phyloP scores from a whole-genome alignment of 2,797 vertebrate genomes.

The Phalloptychus januarius region DNA sequence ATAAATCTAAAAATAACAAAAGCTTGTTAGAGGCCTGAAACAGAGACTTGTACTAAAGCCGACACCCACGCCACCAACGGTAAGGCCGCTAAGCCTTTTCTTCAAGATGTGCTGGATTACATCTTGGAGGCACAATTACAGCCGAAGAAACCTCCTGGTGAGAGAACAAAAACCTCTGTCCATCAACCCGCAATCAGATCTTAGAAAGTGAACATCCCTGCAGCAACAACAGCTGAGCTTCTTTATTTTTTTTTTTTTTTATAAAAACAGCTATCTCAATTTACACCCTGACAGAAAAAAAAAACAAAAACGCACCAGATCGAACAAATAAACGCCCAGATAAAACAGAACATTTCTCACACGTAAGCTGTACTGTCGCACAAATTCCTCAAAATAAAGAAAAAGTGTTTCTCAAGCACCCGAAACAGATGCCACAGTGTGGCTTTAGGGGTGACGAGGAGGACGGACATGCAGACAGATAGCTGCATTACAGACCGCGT shows the following conservation, averaged over 20 bases:
- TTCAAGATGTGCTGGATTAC: slow-evolving; percentile 47
- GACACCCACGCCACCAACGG: slow-evolving; percentile 57
- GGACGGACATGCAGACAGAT: slow-evolving; percentile 62
- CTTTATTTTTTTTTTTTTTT: not conserved
- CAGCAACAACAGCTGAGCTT: slow-evolving; percentile 3
- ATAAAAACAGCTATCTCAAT: slow-evolving; percentile 26
- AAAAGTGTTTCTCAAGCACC: slow-evolving; percentile 45
- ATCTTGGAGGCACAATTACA: slow-evolving; percentile 46
- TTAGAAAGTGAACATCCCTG: slow-evolving; percentile 32
- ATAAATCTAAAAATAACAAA: slow-evolving; percentile 54
- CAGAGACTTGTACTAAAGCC: slow-evolving; percentile 52
- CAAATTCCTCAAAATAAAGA: slow-evolving; percentile 64
- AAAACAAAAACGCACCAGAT: not conserved
- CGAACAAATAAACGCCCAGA: slow-evolving; percentile 41
- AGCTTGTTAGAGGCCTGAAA: slow-evolving; percentile 44
- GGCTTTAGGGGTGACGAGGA: slow-evolving; percentile 56
- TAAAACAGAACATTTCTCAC: slow-evolving; percentile 34
- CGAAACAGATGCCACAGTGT: slow-evolving; percentile 44
- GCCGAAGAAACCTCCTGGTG: slow-evolving; percentile 33
- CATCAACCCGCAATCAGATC: slow-evolving; percentile 23
- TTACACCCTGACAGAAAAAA: slow-evolving; percentile 42
- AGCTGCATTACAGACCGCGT: slow-evolving; percentile 63
- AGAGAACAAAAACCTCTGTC: slow-evolving; percentile 40
- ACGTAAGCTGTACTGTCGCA: slow-evolving; percentile 50
- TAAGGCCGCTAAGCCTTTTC: slow-evolving; percentile 47